A percentile compares a stretch with the other conserved stretches of the same genome.
These are phyloP conservation scores for Moxostoma hubbsi DNA, from an alignment of 2,797 vertebrate species.

Conservation along the genomic window DNA sequence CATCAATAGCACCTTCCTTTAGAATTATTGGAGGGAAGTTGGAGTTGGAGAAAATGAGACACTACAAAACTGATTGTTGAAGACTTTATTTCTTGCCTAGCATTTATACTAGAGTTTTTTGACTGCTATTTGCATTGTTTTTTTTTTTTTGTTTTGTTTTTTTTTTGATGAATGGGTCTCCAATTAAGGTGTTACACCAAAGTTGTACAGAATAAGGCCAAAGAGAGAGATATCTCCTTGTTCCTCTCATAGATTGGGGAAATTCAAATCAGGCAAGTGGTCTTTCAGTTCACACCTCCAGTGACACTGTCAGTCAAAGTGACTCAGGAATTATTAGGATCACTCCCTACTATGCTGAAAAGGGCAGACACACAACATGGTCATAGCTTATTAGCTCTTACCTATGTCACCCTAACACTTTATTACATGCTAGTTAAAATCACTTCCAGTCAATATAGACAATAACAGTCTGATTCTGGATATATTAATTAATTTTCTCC, in stretches of 20 bases:
- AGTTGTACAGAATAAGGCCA: neutral
- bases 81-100: constrained; percentile 20
- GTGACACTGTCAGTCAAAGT: constrained; percentile 68
- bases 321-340: constrained; percentile 68
- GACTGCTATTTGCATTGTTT: neutral
- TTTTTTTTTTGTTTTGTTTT: no score
- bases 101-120: neutral
- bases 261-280: constrained; percentile 67
- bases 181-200: neutral
- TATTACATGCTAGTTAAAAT: constrained; percentile 30
- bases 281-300: constrained; percentile 55
- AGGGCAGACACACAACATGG: constrained; percentile 71
- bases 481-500: no score
- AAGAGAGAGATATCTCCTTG: neutral
- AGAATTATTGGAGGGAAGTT: constrained; percentile 13
- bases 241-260: constrained; percentile 62
- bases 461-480: neutral
- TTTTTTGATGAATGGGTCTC: neutral
- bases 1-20: constrained; percentile 67
- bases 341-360: constrained; percentile 65
- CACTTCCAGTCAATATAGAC: constrained; percentile 34
- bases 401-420: constrained; percentile 56
- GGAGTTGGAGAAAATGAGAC: neutral
- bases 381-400: constrained; percentile 65
- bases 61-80: constrained; percentile 18